Evolutionary conservation across 2,888 invertebrate genomes (phyloP), one percentile per base, ranked within the genome.

Genomic region (Andrena flavipes): DNA sequence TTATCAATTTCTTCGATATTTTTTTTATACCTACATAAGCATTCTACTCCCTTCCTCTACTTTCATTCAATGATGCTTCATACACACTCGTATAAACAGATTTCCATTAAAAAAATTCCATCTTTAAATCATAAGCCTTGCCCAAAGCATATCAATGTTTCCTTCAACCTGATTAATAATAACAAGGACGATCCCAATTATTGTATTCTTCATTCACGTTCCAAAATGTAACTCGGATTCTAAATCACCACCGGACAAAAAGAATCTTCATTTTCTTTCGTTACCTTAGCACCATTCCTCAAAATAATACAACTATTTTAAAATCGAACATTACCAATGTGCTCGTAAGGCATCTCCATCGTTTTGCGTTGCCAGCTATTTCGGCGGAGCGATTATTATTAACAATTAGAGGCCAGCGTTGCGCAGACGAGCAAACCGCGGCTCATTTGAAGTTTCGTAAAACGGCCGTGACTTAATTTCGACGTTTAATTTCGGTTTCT

Each of bases 401-500:
- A 67, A 78, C 29, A 29, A 72, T 62, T 54, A 5, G 29, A 62
- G 30, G 20, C 16, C 26, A n/a, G 13, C 35, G 20, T 48, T 23
- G 2, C 13, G 10, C 7, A 10, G 16, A 23, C 30, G 54, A 75
- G 7, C n/a, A 16, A 80, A 48, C 10, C 23, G 13, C 2, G 30
- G 4, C 26, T 65, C 59, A n/a, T 62, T 71, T 29, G 26, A 59
- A 29, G 49, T 67, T 56, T 71, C 59, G 70, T 16, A 62, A 73
- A 62, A n/a, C n/a, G 23, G 16, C 62, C 67, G 26, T 70, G 67
- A 63, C 42, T 54, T 64, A 51, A 81, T 74, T 78, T 54, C 8
- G 8, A n/a, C 0, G 64, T 69, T 70, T 63, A 74, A 75, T 70
- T 79, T 70, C 33, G 42, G 42, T 42, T 16, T 42, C 42, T 42